Percentiles rank a stretch among this genome's conserved stretches.
phyloP scores from a whole-genome alignment of 1,140 invertebrate species.

The Drosophila busckii region DNA sequence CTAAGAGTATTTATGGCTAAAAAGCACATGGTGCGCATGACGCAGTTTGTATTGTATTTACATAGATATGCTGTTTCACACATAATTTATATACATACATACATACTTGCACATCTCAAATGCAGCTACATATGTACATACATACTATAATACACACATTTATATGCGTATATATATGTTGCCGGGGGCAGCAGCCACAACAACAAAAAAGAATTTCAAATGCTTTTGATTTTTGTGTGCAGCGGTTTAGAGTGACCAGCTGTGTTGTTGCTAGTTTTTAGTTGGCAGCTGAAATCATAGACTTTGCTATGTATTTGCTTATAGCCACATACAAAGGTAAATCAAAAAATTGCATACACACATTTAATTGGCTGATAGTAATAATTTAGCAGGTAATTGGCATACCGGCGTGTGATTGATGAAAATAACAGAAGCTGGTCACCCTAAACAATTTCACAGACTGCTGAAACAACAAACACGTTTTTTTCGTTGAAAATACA shows the following conservation, averaged over 20 bases:
- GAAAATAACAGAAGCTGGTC: conserved; percentile 13
- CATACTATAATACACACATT: not conserved
- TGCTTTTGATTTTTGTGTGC: too few relatives aligned
- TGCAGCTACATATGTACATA: not conserved
- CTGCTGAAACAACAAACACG: conserved; percentile 59
- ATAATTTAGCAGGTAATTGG: not conserved
- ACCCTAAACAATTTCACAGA: conserved; percentile 12
- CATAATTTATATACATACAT: not conserved
- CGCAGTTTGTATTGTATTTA: conserved; percentile 32
- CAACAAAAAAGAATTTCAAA: conserved; percentile 1
- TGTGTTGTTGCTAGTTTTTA: not conserved
- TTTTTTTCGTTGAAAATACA: conserved; percentile 22
- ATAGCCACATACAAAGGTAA: not conserved
- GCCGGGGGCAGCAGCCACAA: conserved; percentile 5
- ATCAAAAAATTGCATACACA: not conserved
- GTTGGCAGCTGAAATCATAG: not conserved
- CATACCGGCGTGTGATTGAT: not conserved
- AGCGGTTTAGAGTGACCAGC: not conserved
- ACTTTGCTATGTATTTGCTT: conserved; percentile 2
- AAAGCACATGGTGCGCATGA: conserved; percentile 79
- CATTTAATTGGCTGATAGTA: not conserved
- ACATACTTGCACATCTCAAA: not conserved
- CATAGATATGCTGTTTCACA: conserved; percentile 3
- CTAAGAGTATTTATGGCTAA: conserved; percentile 14
- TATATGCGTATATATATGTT: conserved; percentile 15